These are phyloP conservation scores for Lithobius niger DNA, from an alignment of 1,140 invertebrate species.

Conservation along the genomic window DNA sequence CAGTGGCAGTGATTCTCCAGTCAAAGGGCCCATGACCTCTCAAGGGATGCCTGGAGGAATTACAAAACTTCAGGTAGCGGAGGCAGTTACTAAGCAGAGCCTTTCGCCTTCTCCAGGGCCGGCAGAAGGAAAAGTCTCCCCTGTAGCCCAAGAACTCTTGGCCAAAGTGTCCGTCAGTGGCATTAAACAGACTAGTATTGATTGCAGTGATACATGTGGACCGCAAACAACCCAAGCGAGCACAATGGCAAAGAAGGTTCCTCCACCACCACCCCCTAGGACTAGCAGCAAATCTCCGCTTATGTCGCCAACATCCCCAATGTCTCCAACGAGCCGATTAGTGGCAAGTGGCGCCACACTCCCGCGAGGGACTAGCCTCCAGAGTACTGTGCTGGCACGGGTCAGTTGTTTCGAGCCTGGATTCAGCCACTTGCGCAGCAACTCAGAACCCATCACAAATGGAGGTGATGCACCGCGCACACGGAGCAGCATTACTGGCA, in stretches of 20 bases:
- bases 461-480: background rate
- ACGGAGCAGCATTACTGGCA: too few species aligned
- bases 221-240: too few species aligned
- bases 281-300: slow-evolving; percentile 66
- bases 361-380: slow-evolving; percentile 19
- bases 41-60: slow-evolving; percentile 8
- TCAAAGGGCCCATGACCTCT: slow-evolving; percentile 13
- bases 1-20: slow-evolving; percentile 25
- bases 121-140: slow-evolving; percentile 1
- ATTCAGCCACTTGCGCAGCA: slow-evolving; percentile 41
- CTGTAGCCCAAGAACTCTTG: slow-evolving; percentile 5
- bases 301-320: slow-evolving; percentile 57
- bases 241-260: slow-evolving; percentile 49
- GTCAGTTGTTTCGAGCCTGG: background rate
- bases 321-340: slow-evolving; percentile 34
- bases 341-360: slow-evolving; percentile 17
- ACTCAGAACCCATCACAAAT: background rate
- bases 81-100: slow-evolving; percentile 6
- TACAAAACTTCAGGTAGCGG: slow-evolving; percentile 16
- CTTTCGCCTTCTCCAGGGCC: slow-evolving; percentile 14
- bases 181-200: background rate
- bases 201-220: too few species aligned
- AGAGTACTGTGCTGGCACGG: background rate
- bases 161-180: slow-evolving; percentile 3
- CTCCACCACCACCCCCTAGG: slow-evolving; percentile 70